Base-by-base conservation (phyloP, 2,113 vertebrate species). In the Asarcornis scutulata region DNA sequence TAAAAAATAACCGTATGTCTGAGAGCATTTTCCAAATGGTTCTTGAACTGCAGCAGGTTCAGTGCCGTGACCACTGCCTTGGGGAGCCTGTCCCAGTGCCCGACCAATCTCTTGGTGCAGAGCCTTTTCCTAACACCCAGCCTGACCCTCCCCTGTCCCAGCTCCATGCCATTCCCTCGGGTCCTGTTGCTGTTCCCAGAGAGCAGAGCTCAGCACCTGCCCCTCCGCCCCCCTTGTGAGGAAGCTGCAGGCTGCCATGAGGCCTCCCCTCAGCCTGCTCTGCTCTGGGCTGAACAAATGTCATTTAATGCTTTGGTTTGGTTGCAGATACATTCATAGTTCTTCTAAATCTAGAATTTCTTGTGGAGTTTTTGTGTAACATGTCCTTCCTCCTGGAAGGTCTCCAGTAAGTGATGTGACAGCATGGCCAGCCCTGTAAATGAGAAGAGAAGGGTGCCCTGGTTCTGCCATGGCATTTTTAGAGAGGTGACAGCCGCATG, bases 381-480 rank as follows among this genome's bases (percentile, higher is more conserved):
- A 32, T 8, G 40, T 55, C 86, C 59, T 69, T 88, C 68, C 50
- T 81, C 68, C 64, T 89, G 89, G 84, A 91, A 89, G 77, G 81
- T 74, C 77, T 89, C 74, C 77, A 92, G 46, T 46, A 81, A 92
- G n/a, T 17, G 73, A 86, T 36, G 52, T 75, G 91, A 94, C 60
- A 92, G 73, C 52, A 92, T 0, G 7, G 36, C 31, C 73, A 63
- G 50, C 44, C 27, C 60, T 59, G 73, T 83, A 83, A 92, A 86
- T 59, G 80, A 78, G 59, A 93, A 86, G 58, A 80, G 72, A 86
- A 96, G 52, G n/a, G 64, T 84, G 77, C 18, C 83, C 81, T 91
- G 40, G 81, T 96, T 94, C 81, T 92, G 86, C 89, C 81, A 92
- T n/a, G 77, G 73, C 91, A 86, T 88, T 95, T 91, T 91, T 74